Evolutionary conservation across 2,888 invertebrate species (phyloP).

Genomic region (Pandemis corylana): DNA sequence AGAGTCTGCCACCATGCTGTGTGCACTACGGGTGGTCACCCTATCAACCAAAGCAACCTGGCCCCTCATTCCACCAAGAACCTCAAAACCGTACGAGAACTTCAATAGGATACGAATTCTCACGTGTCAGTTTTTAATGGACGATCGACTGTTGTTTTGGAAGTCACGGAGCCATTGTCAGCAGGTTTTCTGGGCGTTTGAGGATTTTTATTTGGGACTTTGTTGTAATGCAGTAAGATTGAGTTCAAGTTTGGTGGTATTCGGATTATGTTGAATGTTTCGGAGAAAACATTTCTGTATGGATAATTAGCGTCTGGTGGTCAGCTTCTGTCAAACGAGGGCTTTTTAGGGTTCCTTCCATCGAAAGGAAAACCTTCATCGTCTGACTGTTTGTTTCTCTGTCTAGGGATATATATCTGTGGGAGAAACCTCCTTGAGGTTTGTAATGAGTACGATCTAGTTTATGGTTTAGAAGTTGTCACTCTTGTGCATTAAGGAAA

Average conservation of each 20-base stretch:
- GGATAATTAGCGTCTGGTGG: slow-evolving; percentile 28
- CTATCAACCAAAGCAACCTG: slow-evolving; percentile 25
- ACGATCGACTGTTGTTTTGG: slow-evolving; percentile 22
- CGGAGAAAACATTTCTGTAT: slow-evolving; percentile 28
- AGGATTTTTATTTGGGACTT: slow-evolving; percentile 2
- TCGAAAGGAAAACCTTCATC: no score
- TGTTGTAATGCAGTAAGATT: background rate
- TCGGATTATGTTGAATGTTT: slow-evolving; percentile 17
- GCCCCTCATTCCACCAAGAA: background rate
- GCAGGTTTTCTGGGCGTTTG: background rate
- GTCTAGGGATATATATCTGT: no score
- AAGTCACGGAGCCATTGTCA: slow-evolving; percentile 26
- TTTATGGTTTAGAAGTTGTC: no score
- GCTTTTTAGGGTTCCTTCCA: background rate
- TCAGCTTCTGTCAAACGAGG: slow-evolving; percentile 23
- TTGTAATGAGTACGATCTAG: no score
- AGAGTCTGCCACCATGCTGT: slow-evolving; percentile 59
- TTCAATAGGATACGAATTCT: background rate
- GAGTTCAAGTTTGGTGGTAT: background rate
- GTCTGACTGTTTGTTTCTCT: no score
- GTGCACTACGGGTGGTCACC: slow-evolving; percentile 71
- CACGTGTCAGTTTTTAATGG: slow-evolving; percentile 14
- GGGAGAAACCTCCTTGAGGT: no score
- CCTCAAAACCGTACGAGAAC: background rate
- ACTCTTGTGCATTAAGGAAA: no score